Conservation (phyloP, 2,888 invertebrate species). For the Ophion ellenae region DNA sequence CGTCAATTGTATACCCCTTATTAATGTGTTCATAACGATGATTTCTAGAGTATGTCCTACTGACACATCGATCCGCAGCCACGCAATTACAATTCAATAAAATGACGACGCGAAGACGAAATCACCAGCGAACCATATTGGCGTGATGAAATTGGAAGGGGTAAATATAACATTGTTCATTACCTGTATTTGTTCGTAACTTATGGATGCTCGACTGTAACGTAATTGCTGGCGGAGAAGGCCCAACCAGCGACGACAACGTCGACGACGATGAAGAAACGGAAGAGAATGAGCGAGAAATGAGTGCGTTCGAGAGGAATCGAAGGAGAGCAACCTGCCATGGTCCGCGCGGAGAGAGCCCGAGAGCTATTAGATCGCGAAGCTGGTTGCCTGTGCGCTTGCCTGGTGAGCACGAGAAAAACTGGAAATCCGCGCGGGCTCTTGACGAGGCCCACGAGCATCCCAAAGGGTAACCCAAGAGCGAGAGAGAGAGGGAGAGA, state of each 20-base stretch:
- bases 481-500: conserved; percentile 31
- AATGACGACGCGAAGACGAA: neutral
- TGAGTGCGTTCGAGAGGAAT: conserved; percentile 50
- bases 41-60: neutral
- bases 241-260: conserved; percentile 15
- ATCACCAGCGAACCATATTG: neutral
- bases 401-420: conserved; percentile 75
- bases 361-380: conserved; percentile 80
- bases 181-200: conserved; percentile 12
- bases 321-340: conserved; percentile 57
- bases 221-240: conserved; percentile 48
- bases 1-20: neutral
- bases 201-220: conserved; percentile 53
- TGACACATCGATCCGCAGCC: neutral
- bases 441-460: conserved; percentile 74
- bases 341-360: conserved; percentile 67
- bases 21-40: neutral
- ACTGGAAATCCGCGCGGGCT: conserved; percentile 80
- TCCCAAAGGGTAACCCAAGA: conserved; percentile 68
- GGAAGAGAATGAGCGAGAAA: conserved; percentile 53
- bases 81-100: neutral
- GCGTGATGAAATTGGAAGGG: neutral
- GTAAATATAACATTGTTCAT: conserved; percentile 3
- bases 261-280: conserved; percentile 55
- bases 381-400: conserved; percentile 74